A percentile compares a stretch with the other conserved stretches of the same genome.
Evolutionary conservation across 2,888 invertebrate genomes (phyloP).

Genomic region (Entomobrya multifasciata): DNA sequence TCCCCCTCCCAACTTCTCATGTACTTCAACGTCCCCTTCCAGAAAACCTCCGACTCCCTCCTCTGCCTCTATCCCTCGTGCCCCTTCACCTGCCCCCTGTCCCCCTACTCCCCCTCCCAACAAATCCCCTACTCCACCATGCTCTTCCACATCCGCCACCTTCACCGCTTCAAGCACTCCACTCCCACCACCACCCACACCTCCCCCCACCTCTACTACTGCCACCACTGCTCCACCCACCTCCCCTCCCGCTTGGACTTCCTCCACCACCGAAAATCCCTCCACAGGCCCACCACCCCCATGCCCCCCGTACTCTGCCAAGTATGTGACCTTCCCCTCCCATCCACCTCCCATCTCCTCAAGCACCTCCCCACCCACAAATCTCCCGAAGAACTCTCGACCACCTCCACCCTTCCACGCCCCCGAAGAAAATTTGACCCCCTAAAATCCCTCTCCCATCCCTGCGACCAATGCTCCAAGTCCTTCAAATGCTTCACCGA

Average conservation of each 20-base stretch:
- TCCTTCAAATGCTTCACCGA: too few species aligned
- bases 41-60: too few species aligned
- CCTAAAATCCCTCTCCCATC: too few species aligned
- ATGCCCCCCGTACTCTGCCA: not conserved
- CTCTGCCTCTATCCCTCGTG: too few species aligned
- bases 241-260: not conserved
- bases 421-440: too few species aligned
- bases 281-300: not conserved
- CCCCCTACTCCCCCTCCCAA: too few species aligned
- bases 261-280: not conserved
- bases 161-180: not conserved
- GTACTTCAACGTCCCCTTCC: too few species aligned
- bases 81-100: too few species aligned
- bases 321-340: not conserved
- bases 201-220: not conserved
- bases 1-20: too few species aligned
- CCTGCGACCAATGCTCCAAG: too few species aligned
- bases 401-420: too few species aligned
- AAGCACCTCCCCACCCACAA: not conserved
- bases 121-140: too few species aligned
- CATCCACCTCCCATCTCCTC: not conserved
- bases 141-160: not conserved
- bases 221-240: not conserved
- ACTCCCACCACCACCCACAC: not conserved
- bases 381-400: not conserved